Conservation (phyloP, 2,797 vertebrate genomes). For the Steatocranus sp. region DNA sequence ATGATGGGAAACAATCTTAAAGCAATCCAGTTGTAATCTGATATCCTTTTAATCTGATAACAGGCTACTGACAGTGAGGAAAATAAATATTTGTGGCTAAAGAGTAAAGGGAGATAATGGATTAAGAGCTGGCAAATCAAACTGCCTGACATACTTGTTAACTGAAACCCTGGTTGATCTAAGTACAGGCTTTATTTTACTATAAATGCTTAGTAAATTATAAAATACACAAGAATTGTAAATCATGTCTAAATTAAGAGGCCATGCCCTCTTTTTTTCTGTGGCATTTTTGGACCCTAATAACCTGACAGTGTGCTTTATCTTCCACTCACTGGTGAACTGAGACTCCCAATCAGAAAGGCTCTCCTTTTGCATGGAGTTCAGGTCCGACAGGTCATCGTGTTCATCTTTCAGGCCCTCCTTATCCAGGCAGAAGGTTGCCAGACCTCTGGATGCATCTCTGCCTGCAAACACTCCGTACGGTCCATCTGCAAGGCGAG, state of each 20-base stretch:
- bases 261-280: not conserved
- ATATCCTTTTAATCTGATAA: not conserved
- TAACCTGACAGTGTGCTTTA: not conserved
- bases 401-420: constrained; percentile 88
- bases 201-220: not conserved
- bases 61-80: not conserved
- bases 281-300: not conserved
- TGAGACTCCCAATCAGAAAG: constrained; percentile 94
- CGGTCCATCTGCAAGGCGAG: constrained; percentile 80
- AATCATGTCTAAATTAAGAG: not conserved
- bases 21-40: not conserved
- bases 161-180: not conserved
- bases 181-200: not conserved
- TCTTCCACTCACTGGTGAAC: constrained; percentile 85
- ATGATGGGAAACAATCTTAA: not conserved
- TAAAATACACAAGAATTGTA: not conserved
- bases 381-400: constrained; percentile 95
- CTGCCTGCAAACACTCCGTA: constrained; percentile 96
- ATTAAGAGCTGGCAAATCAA: not conserved
- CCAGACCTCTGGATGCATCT: constrained; percentile 94
- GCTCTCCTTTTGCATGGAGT: constrained; percentile 86
- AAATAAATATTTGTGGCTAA: not conserved
- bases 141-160: not conserved
- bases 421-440: constrained; percentile 95
- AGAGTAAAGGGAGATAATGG: not conserved